Evolutionary conservation across 2,113 vertebrate genomes (phyloP).

Genomic region (Asarcornis scutulata): DNA sequence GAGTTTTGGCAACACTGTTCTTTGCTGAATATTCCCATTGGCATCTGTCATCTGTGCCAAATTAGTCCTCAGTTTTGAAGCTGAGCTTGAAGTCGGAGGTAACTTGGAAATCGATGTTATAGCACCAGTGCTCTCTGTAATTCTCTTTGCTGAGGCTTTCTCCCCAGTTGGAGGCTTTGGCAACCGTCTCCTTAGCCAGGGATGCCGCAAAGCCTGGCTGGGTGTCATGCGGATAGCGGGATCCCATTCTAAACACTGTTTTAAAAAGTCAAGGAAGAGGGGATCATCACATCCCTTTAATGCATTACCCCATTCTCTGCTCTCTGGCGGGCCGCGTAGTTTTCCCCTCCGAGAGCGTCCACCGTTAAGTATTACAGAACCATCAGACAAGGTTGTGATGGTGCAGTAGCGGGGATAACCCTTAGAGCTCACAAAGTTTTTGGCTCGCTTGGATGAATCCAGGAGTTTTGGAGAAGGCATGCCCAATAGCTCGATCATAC

Average conservation of each 20-base stretch:
- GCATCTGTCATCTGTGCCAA: conserved; percentile 95
- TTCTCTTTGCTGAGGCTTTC: conserved; percentile 84
- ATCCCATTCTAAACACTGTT: conserved; percentile 99
- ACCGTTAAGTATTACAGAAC: conserved; percentile 87
- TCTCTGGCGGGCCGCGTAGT: conserved; percentile 89
- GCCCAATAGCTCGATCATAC: conserved; percentile 95
- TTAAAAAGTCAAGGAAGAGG: conserved; percentile 96
- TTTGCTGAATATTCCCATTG: conserved; percentile 97
- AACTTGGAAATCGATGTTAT: conserved; percentile 96
- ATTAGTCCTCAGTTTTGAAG: conserved; percentile 97
- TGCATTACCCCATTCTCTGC: conserved; percentile 91
- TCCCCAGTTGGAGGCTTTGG: conserved; percentile 92
- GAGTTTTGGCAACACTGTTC: conserved; percentile 98
- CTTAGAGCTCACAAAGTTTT: conserved; percentile 98
- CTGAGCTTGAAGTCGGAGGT: conserved; percentile 89
- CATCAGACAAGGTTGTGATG: conserved; percentile 90
- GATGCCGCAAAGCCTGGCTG: conserved; percentile 92
- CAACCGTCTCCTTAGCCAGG: conserved; percentile 93
- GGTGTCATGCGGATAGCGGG: conserved; percentile 91
- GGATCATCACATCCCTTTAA: conserved; percentile 96
- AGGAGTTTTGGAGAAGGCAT: conserved; percentile 94
- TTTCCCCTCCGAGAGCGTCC: conserved; percentile 96
- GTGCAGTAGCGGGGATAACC: conserved; percentile 97
- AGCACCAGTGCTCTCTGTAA: conserved; percentile 86
- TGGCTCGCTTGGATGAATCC: conserved; percentile 93